Evolutionary conservation across 2,888 invertebrate species (phyloP), one percentile per base, ranked within the genome.

Genomic region (Acrobasis repandana): DNA sequence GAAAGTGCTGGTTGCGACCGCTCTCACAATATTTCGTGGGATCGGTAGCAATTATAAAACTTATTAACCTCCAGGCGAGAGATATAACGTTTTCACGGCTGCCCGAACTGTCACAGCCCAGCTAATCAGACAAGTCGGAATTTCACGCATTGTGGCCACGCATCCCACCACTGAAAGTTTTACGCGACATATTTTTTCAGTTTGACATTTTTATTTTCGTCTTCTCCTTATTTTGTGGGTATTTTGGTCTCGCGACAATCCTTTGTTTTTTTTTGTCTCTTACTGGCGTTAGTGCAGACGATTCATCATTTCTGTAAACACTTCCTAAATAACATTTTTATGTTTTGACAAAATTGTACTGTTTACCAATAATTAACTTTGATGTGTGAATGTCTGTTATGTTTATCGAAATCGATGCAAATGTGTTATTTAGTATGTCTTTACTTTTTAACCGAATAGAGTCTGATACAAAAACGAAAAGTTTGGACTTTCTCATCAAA

Each of bases 71-170:
- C 38, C 20, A 36, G 16, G 0, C 14, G 18, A 15, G 14, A 58
- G 9, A 58, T 20, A 20, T 58, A 43, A 43, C 48, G 48, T 58
- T 65, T 61, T 67, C 69, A 65, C 64, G 62, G 62, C 65, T 73
- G 71, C 62, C 64, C 63, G 65, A 67, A 64, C 67, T 77, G 74
- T 77, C 77, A 73, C 63, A 71, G 69, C 64, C 64, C 62, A 68
- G 73, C 73, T 80, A 80, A 80, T 80, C 74, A 77, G 68, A 71
- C 71, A 70, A 67, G 70, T 63, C 65, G 74, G 73, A 70, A 77
- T 81, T 75, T 75, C 64, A 74, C 70, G 71, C 71, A 56, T 63
- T 70, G 75, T 76, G 72, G 72, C 61, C 67, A 71, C 76, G 69
- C 76, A 69, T 73, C 69, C 65, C 70, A 63, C 63, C 65, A 66